Evolutionary conservation across 2,888 invertebrate species (phyloP).

Genomic region (Bruchidius siliquastri): DNA sequence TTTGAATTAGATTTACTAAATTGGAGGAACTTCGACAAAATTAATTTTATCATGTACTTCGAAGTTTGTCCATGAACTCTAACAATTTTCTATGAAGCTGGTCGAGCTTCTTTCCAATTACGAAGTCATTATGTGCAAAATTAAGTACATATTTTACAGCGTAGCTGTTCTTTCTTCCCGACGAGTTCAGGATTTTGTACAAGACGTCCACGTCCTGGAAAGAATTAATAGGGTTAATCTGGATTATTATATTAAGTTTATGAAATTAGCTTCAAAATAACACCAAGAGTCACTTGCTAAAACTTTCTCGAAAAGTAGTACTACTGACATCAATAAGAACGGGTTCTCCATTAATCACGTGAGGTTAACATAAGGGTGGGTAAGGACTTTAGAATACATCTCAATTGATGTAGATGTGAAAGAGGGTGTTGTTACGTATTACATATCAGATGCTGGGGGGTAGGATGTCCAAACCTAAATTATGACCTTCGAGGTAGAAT

Average conservation of each 20-base stretch:
- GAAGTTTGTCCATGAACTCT: neutral
- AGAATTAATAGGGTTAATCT: neutral
- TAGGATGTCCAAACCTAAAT: too few relatives aligned
- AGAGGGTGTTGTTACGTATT: too few relatives aligned
- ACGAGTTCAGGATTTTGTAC: neutral
- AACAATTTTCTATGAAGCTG: constrained; percentile 6
- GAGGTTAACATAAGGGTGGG: too few relatives aligned
- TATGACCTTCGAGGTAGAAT: too few relatives aligned
- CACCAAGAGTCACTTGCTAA: too few relatives aligned
- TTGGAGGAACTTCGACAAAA: neutral
- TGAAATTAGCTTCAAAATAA: neutral
- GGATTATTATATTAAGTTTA: neutral
- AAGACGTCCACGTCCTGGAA: neutral
- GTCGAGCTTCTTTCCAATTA: constrained; percentile 8
- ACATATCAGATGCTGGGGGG: too few relatives aligned
- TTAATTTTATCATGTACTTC: neutral
- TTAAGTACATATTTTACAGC: constrained; percentile 1
- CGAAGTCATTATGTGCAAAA: constrained; percentile 14
- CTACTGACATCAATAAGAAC: too few relatives aligned
- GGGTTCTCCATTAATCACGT: too few relatives aligned
- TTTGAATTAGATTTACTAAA: neutral
- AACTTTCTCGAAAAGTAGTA: too few relatives aligned
- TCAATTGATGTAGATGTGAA: too few relatives aligned
- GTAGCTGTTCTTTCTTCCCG: neutral
- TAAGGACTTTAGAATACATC: too few relatives aligned